phyloP scores from a whole-genome alignment of 2,888 invertebrate genomes.

The Acanthosepion lycidas region DNA sequence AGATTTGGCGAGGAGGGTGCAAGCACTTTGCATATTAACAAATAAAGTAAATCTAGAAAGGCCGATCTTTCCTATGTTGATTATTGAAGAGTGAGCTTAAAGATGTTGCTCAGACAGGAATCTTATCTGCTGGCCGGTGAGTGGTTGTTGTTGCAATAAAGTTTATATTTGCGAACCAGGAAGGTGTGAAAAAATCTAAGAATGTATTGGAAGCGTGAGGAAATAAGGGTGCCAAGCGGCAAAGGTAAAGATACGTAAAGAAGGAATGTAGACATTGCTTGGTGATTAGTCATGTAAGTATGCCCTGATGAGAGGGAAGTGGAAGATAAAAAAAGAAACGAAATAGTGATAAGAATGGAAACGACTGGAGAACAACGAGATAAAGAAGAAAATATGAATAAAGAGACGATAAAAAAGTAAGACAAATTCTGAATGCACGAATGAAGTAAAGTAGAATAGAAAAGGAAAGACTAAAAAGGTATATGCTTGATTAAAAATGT shows the following conservation, averaged over 20 bases:
- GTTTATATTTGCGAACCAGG: background rate
- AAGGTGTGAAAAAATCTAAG: background rate
- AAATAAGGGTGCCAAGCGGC: background rate
- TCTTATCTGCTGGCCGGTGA: background rate
- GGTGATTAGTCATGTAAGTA: background rate
- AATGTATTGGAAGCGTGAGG: background rate
- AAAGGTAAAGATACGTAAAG: background rate
- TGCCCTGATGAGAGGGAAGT: background rate
- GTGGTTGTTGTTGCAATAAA: background rate
- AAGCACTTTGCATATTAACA: background rate
- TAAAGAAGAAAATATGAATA: background rate
- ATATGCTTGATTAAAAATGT: background rate
- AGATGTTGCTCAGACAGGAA: background rate
- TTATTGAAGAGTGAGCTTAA: background rate
- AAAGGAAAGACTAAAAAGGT: background rate
- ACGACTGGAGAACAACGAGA: background rate
- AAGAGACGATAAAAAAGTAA: background rate
- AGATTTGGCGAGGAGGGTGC: background rate
- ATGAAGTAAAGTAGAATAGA: background rate
- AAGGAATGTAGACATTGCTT: background rate
- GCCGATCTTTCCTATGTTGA: background rate
- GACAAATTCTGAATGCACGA: background rate
- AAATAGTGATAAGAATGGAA: background rate
- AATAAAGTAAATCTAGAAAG: background rate
- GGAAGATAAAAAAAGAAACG: background rate